Evolutionary conservation across 1,140 invertebrate genomes (phyloP).

Genomic region (Cherax destructor): DNA sequence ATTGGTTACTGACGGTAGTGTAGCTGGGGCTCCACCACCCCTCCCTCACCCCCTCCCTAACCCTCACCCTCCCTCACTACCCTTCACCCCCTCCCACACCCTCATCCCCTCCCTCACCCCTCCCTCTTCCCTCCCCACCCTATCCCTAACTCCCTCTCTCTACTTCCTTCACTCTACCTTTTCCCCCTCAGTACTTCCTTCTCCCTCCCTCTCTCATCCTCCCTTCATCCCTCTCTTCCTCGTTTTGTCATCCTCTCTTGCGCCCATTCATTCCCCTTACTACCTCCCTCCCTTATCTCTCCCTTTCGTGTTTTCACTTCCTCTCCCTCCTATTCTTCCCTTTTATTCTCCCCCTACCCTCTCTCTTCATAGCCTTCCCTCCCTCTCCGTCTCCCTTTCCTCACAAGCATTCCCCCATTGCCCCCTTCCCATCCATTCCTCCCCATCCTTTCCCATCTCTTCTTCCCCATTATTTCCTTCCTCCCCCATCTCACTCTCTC

Average conservation of each 20-base stretch:
- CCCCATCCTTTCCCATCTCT: no score
- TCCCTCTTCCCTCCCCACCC: neutral
- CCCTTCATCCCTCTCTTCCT: neutral
- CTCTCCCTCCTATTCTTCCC: neutral
- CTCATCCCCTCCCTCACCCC: neutral
- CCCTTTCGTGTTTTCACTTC: neutral
- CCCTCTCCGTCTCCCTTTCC: no score
- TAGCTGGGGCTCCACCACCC: neutral
- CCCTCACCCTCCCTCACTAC: neutral
- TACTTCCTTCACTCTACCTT: neutral
- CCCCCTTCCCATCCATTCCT: no score
- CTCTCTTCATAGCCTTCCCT: neutral
- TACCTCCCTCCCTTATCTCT: neutral
- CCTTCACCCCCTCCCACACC: neutral
- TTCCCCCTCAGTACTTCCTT: neutral
- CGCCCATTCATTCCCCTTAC: neutral
- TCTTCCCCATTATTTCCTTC: no score
- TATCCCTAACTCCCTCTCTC: neutral
- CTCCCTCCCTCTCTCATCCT: neutral
- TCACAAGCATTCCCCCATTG: no score
- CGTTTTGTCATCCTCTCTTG: neutral
- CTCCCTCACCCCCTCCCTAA: neutral
- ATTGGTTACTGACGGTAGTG: conserved; percentile 17
- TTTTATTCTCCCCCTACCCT: neutral
- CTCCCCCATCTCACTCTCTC: neutral